These are phyloP conservation scores for Dufourea novaeangliae DNA, from an alignment of 1,140 invertebrate species.

Conservation along the genomic window DNA sequence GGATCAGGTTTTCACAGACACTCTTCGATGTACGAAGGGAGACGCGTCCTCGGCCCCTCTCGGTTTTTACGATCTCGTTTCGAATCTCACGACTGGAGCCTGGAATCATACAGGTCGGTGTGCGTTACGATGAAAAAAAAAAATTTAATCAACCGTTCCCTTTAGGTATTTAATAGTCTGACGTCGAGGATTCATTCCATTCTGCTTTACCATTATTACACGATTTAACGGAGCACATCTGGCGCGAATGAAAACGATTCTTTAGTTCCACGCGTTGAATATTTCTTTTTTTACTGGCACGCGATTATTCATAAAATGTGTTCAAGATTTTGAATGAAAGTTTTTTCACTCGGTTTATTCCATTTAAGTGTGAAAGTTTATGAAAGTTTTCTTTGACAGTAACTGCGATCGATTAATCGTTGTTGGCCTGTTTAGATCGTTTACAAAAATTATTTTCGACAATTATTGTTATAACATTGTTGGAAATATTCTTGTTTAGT, in stretches of 20 bases:
- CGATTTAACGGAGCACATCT: background rate
- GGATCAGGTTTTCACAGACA: background rate
- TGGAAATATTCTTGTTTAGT: no score
- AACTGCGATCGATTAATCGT: no score
- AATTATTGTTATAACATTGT: no score
- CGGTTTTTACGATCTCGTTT: conserved; percentile 23
- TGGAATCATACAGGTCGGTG: background rate
- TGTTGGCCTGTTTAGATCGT: no score
- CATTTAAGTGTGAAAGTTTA: no score
- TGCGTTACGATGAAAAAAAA: background rate
- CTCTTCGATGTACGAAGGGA: background rate
- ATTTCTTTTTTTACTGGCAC: background rate
- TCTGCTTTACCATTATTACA: background rate
- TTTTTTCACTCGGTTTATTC: no score
- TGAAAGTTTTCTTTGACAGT: no score
- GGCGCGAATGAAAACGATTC: background rate
- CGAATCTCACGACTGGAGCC: background rate
- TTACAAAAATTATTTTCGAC: no score
- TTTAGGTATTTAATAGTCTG: background rate
- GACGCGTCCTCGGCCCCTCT: background rate
- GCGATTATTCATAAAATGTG: background rate
- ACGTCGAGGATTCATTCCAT: background rate
- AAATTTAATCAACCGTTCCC: background rate
- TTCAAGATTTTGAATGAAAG: conserved; percentile 1
- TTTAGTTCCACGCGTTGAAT: background rate